Percentiles rank a stretch among this genome's conserved stretches.
phyloP scores from a whole-genome alignment of 2,797 vertebrate genomes.

The Melanotaenia nigrans region DNA sequence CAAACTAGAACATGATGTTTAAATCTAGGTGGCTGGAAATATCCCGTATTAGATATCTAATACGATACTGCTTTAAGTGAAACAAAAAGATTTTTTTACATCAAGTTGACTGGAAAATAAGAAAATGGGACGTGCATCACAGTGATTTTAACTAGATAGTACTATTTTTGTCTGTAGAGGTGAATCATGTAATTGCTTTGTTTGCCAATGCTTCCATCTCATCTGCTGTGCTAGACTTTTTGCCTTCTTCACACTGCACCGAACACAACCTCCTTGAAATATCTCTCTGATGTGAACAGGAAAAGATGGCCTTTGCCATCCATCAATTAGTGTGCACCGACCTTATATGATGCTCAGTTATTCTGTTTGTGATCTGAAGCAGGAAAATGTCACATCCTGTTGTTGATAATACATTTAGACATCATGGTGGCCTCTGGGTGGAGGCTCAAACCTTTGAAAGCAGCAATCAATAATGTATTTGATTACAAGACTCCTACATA shows the following conservation, averaged over 20 bases:
- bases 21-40: background rate
- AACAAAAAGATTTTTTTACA: background rate
- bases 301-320: constrained; percentile 17
- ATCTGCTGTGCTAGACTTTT: constrained; percentile 52
- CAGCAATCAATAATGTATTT: constrained; percentile 34
- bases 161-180: constrained; percentile 21
- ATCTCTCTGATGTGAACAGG: constrained; percentile 37
- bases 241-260: constrained; percentile 28
- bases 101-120: background rate
- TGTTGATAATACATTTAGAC: constrained; percentile 27
- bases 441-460: constrained; percentile 7
- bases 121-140: constrained; percentile 21
- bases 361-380: constrained; percentile 59
- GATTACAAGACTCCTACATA: constrained; percentile 7
- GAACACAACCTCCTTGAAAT: constrained; percentile 48
- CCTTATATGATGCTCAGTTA: constrained; percentile 54
- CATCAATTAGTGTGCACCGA: constrained; percentile 58
- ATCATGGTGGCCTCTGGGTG: constrained; percentile 2
- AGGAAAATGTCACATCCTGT: constrained; percentile 49
- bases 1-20: background rate
- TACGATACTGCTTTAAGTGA: background rate
- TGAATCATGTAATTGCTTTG: constrained; percentile 60
- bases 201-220: constrained; percentile 28
- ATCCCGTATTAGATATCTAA: no score
- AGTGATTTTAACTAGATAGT: constrained; percentile 9